phyloP scores from a whole-genome alignment of 1,140 invertebrate genomes.

The Capitella teleta region DNA sequence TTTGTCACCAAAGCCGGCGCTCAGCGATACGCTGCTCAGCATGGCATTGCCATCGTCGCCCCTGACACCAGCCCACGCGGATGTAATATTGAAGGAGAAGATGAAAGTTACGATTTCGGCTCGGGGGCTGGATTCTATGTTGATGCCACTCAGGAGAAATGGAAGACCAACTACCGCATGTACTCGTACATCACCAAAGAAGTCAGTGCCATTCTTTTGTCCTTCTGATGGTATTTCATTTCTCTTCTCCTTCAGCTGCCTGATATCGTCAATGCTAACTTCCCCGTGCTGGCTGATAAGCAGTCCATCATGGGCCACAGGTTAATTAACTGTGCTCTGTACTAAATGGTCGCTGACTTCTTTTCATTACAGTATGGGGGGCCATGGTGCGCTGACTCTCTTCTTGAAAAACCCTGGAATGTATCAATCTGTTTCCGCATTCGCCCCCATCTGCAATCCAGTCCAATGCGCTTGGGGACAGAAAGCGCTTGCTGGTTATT shows the following conservation, averaged over 20 bases:
- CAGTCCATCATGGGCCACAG: conserved; percentile 71
- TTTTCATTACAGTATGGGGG: conserved; percentile 88
- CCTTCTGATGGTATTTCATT: conserved; percentile 1
- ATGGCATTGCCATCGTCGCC: conserved; percentile 33
- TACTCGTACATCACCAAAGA: conserved; percentile 91
- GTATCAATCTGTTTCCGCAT: conserved; percentile 86
- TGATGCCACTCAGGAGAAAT: conserved; percentile 79
- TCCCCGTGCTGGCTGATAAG: conserved; percentile 47
- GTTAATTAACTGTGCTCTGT: conserved; percentile 21
- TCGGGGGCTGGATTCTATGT: conserved; percentile 92
- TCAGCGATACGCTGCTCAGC: conserved; percentile 61
- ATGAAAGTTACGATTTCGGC: conserved; percentile 84
- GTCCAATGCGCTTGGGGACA: conserved; percentile 72
- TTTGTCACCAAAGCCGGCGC: conserved; percentile 90
- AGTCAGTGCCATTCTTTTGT: conserved; percentile 17
- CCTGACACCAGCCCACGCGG: conserved; percentile 94
- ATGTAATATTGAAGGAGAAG: conserved; percentile 73
- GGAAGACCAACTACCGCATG: conserved; percentile 92
- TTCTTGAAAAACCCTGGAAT: conserved; percentile 81
- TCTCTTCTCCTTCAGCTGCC: conserved; percentile 47
- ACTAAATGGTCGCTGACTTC: too few relatives aligned
- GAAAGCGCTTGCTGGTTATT: conserved; percentile 70
- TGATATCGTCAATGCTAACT: conserved; percentile 62
- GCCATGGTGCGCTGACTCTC: conserved; percentile 88
- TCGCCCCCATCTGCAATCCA: conserved; percentile 91